Percentiles rank a stretch among this genome's conserved stretches.
phyloP scores from a whole-genome alignment of 2,888 invertebrate species.

The Lysandra bellargus region DNA sequence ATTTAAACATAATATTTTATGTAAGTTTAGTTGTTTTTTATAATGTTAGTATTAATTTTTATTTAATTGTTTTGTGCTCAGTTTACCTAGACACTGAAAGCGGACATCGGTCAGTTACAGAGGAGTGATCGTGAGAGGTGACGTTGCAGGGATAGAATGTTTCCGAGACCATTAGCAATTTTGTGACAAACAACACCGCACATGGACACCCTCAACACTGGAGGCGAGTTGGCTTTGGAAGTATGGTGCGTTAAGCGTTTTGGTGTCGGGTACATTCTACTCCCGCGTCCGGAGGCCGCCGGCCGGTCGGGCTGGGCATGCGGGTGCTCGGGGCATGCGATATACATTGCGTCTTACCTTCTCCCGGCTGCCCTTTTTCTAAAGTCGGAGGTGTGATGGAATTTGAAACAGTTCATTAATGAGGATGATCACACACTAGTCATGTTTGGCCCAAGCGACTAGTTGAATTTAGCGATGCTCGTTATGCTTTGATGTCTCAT shows the following conservation, averaged over 20 bases:
- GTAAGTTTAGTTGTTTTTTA: background rate
- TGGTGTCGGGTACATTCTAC: background rate
- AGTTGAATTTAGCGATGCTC: slow-evolving; percentile 1
- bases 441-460: slow-evolving; percentile 5
- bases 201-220: background rate
- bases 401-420: slow-evolving; percentile 80
- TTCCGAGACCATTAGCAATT: background rate
- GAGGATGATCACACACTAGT: slow-evolving; percentile 57
- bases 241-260: background rate
- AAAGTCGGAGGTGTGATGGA: slow-evolving; percentile 78
- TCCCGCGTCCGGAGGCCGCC: slow-evolving; percentile 20
- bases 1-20: background rate
- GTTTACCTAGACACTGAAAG: slow-evolving; percentile 23
- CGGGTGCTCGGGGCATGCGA: slow-evolving; percentile 74
- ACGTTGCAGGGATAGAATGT: slow-evolving; percentile 12
- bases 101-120: slow-evolving; percentile 18
- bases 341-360: slow-evolving; percentile 85
- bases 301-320: slow-evolving; percentile 64
- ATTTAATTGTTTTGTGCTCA: background rate
- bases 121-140: slow-evolving; percentile 27
- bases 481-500: background rate
- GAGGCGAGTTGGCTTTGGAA: background rate
- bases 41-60: background rate
- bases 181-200: background rate
- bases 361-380: slow-evolving; percentile 94